Base-by-base conservation (phyloP, 2,888 invertebrate species). In the Clivina fossor region DNA sequence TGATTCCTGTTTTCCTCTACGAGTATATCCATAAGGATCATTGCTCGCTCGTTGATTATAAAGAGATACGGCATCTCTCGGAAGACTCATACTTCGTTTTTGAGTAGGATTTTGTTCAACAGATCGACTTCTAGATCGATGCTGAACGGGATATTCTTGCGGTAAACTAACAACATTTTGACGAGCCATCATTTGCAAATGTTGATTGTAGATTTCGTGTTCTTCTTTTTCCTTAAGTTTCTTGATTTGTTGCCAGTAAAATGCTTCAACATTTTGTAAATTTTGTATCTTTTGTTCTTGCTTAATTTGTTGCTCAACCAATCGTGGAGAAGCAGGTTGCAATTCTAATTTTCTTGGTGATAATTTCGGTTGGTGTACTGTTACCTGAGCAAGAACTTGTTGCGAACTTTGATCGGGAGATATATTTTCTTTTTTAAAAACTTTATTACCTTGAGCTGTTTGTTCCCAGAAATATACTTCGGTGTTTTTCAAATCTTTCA, bases 191-290 rank as follows among this genome's bases (percentile, higher is more conserved):
- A 68, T 60, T 33, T 64, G 62, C 59, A 68, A 62, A 49, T 72
- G 69, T 20, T 66, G 62, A 38, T 67, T 61, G 30, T 68, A 67
- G 30, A 70, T 69, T 62, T 77, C 78, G 57, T 78, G 75, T 63
- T 85, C 84, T 70, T 84, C 83, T 67, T 80, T 79, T 40, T 81
- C 75, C 64, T 82, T 84, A 56, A 81, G 68, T 68, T 81, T 81
- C 66, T 82, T 83, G 50, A 85, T 70, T 66, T 83, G 83, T 62
- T 84, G 82, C 85, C 85, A 85, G 61, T 84, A 85, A 63, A 82
- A 84, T 0, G 82, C 84, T 67, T 85, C 85, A 0, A 82, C 79
- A 66, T 77, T 80, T 64, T 78, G 78, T 8, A 80, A 70, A 30
- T 81, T 80, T 63, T 78, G 79, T 61, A 79, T 77, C 69, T 80